These are phyloP conservation scores for Lathamus discolor DNA, from an alignment of 2,113 vertebrate genomes.

Conservation along the genomic window DNA sequence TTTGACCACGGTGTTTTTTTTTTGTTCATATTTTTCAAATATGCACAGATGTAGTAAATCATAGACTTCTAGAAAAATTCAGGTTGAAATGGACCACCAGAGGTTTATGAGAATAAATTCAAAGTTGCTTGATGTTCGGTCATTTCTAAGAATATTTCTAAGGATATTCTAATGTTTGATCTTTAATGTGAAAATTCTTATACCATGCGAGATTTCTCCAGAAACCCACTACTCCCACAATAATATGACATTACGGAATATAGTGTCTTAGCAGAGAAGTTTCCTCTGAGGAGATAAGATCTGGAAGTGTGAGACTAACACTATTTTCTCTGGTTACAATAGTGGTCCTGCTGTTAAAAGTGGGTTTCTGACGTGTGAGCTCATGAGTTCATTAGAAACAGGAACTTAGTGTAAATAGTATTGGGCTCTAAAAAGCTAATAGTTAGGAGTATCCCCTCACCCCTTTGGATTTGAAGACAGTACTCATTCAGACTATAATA, in stretches of 20 bases:
- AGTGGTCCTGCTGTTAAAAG: background rate
- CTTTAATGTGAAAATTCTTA: background rate
- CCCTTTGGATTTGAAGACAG: background rate
- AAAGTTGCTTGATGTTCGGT: background rate
- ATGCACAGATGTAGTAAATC: accelerated
- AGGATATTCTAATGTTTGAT: background rate
- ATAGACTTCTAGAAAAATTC: background rate
- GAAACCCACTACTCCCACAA: background rate
- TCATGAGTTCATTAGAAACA: background rate
- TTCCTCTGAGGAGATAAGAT: background rate
- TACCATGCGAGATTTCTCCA: background rate
- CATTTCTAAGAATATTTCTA: background rate
- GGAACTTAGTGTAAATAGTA: background rate
- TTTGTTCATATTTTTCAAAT: background rate
- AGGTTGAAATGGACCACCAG: background rate
- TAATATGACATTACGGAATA: background rate
- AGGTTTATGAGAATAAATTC: background rate
- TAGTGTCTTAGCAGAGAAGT: background rate
- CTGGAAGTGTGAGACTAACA: background rate
- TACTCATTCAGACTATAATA: background rate
- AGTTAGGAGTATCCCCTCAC: background rate
- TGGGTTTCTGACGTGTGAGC: background rate
- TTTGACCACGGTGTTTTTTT: background rate
- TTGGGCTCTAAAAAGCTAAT: background rate
- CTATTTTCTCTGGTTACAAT: background rate